Evolutionary conservation across 35 echinoderm and acorn worm species (phyloP).

Genomic region (Heliocidaris tuberculata): DNA sequence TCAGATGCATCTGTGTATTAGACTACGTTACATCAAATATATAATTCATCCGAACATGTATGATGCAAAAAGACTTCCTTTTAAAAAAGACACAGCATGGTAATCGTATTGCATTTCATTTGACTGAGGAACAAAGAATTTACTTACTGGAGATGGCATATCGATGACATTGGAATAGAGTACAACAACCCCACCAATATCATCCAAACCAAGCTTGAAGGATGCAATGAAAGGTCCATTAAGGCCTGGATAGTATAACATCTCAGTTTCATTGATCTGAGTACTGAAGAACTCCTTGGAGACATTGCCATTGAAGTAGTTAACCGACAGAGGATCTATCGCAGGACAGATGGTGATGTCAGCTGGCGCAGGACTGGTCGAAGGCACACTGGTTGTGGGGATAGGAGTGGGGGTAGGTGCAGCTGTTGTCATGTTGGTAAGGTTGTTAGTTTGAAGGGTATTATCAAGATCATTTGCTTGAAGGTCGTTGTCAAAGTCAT

Average conservation of each 20-base stretch:
- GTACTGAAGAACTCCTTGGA: conserved; percentile 34
- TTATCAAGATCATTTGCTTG: not conserved
- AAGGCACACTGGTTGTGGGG: not conserved
- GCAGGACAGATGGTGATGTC: not conserved
- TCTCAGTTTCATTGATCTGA: not conserved
- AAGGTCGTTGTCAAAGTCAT: not conserved
- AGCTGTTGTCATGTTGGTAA: not conserved
- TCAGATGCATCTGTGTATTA: too few relatives aligned
- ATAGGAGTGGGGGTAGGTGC: not conserved
- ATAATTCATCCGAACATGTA: too few relatives aligned
- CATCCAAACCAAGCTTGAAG: not conserved
- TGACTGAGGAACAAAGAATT: not conserved
- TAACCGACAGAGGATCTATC: conserved; percentile 5
- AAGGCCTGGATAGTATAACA: not conserved
- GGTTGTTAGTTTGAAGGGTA: not conserved
- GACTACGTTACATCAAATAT: too few relatives aligned
- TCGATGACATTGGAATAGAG: not conserved
- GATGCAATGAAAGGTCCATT: not conserved
- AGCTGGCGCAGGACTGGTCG: not conserved
- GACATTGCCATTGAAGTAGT: not conserved
- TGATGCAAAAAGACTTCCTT: too few relatives aligned
- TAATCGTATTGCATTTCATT: too few relatives aligned
- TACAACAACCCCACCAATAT: not conserved
- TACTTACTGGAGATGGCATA: not conserved
- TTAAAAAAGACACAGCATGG: too few relatives aligned